Conservation (phyloP, 2,797 vertebrate genomes). For the Halcyon smyrnensis region DNA sequence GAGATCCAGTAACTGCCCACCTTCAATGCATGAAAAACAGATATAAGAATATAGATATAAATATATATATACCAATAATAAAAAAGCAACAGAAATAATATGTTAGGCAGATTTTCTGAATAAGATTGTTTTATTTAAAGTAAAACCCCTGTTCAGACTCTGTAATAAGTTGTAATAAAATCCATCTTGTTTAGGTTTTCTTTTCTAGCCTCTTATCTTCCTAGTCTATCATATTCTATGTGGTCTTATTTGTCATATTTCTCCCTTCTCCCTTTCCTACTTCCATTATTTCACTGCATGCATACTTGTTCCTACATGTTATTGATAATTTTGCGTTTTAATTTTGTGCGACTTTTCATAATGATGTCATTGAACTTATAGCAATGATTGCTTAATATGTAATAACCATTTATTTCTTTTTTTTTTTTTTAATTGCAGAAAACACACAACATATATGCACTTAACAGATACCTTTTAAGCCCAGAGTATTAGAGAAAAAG, state of each 20-base stretch:
- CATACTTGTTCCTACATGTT: neutral
- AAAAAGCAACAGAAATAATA: neutral
- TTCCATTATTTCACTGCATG: neutral
- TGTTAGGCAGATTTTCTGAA: neutral
- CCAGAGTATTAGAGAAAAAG: neutral
- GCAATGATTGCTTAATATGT: neutral
- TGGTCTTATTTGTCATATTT: neutral
- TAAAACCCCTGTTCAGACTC: neutral
- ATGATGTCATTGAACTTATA: neutral
- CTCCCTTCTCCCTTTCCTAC: neutral
- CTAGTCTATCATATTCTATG: neutral
- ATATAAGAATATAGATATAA: too few species aligned
- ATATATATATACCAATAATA: too few species aligned
- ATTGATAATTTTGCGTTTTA: neutral
- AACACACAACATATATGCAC: neutral
- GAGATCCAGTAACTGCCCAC: neutral
- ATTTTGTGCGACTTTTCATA: neutral
- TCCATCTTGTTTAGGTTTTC: neutral
- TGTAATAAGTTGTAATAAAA: neutral
- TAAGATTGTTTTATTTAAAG: neutral
- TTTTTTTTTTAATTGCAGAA: neutral
- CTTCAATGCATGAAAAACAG: neutral
- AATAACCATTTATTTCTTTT: neutral
- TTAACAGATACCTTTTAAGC: neutral
- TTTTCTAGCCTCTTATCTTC: neutral